Percentiles rank a stretch among this genome's conserved stretches.
phyloP scores from a whole-genome alignment of 2,888 invertebrate genomes.

The Aricia artaxerxes region DNA sequence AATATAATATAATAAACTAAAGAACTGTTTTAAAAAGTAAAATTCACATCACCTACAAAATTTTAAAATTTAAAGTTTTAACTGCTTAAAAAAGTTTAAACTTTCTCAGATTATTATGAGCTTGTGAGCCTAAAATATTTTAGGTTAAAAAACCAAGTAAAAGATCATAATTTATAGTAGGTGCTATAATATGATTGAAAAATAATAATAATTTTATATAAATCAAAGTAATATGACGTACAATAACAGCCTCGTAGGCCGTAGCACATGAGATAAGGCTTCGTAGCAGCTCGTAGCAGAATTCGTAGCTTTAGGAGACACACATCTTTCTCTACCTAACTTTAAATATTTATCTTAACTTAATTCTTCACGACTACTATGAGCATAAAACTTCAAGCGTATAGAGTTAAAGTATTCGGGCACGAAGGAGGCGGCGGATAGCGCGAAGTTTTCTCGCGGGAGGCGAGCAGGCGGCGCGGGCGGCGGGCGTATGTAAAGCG shows the following conservation, averaged over 20 bases:
- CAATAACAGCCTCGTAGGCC: not conserved
- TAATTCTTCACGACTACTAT: not conserved
- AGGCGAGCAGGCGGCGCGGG: constrained; percentile 13
- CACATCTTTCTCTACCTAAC: not conserved
- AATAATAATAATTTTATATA: not conserved
- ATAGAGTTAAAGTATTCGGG: not conserved
- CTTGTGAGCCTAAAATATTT: too few species aligned
- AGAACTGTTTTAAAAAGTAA: not conserved
- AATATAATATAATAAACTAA: not conserved
- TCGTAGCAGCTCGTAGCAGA: not conserved
- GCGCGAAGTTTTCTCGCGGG: constrained; percentile 14
- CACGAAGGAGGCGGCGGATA: not conserved
- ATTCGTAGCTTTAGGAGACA: not conserved
- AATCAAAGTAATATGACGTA: not conserved
- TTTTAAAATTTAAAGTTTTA: not conserved
- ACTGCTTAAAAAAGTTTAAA: too few species aligned
- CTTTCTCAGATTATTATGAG: too few species aligned
- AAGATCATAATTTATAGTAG: too few species aligned
- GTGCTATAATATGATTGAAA: not conserved
- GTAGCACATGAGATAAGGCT: too few species aligned
- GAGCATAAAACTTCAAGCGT: not conserved
- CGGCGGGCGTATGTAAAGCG: constrained; percentile 65
- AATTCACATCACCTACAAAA: not conserved
- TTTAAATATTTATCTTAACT: not conserved
- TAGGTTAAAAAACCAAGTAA: too few species aligned